Base-by-base conservation (phyloP, 2,888 invertebrate species). In the Harpalus rubripes region DNA sequence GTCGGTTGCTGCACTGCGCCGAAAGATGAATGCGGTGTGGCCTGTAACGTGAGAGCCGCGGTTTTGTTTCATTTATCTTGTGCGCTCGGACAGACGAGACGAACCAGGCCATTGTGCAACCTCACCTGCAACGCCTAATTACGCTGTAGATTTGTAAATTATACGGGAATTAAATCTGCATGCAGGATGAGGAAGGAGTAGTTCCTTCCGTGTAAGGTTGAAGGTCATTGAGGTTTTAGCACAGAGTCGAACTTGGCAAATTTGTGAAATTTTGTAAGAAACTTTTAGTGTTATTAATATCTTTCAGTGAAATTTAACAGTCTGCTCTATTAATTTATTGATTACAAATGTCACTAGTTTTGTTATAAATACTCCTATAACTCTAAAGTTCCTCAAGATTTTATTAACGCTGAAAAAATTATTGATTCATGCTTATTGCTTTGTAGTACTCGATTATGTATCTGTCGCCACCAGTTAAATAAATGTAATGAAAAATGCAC, bases 21-120 rank as follows among this genome's bases (percentile, higher is more conserved):
- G 88, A 88, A 88, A 87, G 87, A 88, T 88, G 88, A 88, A 88
- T 88, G 88, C 88, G 88, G 87, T 87, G 86, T 87, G 87, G 87
- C 87, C 87, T 86, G 87, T 86, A 76, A 86, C 86, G 86, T 85
- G 86, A 86, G 86, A 85, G 84, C 79, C 85, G 86, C 84, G 85
- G 86, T 86, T 87, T 87, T 86, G 87, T 87, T 87, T 87, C 85
- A 86, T 85, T 85, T 87, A 84, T 81, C 85, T 85, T 82, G 63
- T 32, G 32, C 3, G 32, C 44, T 52, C 68, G 32, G 68, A 68
- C 68, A 12, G 68, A 68, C 15, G 39, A 68, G 68, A 52, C 44
- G 44, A 52, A 68, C 15, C 12, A 68, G 68, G 26, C 68, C 39
- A 68, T 68, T 68, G 68, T 68, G 39, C 32, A 52, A 56, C 56